phyloP scores from a whole-genome alignment of 2,797 vertebrate species.

The Hoplostethus atlanticus region DNA sequence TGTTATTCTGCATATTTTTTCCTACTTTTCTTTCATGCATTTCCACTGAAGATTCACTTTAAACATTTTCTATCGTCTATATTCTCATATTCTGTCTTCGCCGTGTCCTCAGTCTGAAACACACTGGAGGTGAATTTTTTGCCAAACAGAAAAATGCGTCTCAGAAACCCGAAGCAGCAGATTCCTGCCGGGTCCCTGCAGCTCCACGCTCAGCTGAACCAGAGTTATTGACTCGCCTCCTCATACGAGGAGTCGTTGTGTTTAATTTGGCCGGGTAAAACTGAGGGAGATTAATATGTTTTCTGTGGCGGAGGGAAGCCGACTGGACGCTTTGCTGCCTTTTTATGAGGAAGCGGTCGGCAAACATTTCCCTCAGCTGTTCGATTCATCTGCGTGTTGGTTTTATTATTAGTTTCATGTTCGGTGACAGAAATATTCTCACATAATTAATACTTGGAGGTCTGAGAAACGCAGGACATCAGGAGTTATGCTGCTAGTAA shows the following conservation, averaged over 20 bases:
- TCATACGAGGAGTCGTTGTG: neutral
- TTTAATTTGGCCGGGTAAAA: neutral
- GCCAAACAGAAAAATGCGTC: no score
- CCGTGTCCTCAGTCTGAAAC: no score
- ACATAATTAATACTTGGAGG: neutral
- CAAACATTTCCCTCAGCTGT: neutral
- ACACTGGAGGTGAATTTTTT: no score
- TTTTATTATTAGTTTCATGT: neutral
- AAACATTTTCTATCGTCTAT: no score
- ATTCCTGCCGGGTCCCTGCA: no score
- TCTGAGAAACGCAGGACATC: no score
- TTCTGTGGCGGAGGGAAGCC: neutral
- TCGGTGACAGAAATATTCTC: constrained; percentile 6
- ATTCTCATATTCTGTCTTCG: no score
- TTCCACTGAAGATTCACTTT: no score
- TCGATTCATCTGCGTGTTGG: neutral
- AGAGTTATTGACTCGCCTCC: constrained; percentile 4
- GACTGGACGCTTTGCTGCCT: neutral
- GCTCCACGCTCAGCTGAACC: constrained; percentile 2
- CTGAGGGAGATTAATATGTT: neutral
- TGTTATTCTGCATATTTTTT: no score
- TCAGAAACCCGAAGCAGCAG: no score
- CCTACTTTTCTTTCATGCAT: no score
- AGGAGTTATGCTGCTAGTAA: neutral
- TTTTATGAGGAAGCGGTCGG: neutral